A percentile compares a stretch with the other conserved stretches of the same genome.
These are phyloP conservation scores for Calosoma granatense DNA, from an alignment of 1,140 invertebrate species.

Conservation along the genomic window DNA sequence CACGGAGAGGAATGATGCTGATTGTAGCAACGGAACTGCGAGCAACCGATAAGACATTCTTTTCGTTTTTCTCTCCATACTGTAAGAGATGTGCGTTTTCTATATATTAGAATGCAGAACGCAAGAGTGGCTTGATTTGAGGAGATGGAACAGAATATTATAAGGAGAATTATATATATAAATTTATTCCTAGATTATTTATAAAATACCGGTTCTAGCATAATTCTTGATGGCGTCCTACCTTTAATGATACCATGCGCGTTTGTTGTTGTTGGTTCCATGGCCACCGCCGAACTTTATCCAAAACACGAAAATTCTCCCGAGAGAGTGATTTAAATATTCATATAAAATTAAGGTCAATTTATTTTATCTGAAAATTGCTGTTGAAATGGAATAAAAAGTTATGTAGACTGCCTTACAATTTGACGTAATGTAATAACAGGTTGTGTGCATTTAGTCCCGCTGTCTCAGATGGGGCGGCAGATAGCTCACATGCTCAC, in stretches of 20 bases:
- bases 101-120: no score
- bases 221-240: no score
- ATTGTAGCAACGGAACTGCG: neutral
- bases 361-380: conserved; percentile 12
- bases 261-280: neutral
- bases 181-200: no score
- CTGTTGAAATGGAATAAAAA: conserved; percentile 11
- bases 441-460: conserved; percentile 19
- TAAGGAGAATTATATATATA: no score
- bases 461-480: conserved; percentile 23
- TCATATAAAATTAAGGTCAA: conserved; percentile 9
- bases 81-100: no score
- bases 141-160: no score
- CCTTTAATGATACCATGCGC: no score
- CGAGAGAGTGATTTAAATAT: conserved; percentile 1
- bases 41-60: neutral
- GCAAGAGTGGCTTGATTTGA: no score
- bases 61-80: no score
- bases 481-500: conserved; percentile 3
- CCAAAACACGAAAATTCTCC: neutral
- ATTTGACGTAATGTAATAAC: conserved; percentile 27
- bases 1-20: neutral
- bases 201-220: no score
- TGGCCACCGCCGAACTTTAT: neutral
- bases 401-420: conserved; percentile 12